These are phyloP conservation scores for Holacanthella duospinosa DNA, from an alignment of 2,888 invertebrate genomes.

Conservation along the genomic window DNA sequence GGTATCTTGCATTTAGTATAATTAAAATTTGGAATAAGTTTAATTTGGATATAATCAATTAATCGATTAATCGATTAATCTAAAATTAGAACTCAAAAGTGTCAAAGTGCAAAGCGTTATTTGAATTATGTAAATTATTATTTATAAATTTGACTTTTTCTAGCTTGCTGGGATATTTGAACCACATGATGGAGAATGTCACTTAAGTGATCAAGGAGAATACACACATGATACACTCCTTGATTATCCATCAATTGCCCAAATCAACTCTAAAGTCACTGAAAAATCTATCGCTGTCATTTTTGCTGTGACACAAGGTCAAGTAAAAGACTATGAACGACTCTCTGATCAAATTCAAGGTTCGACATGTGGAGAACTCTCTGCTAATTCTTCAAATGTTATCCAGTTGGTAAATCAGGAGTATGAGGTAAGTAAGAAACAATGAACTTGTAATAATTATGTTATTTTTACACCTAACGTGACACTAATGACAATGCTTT, in stretches of 20 bases:
- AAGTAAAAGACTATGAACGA: slow-evolving; percentile 70
- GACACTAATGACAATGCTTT: background rate
- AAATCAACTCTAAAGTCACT: slow-evolving; percentile 60
- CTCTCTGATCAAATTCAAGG: slow-evolving; percentile 82
- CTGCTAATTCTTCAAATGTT: slow-evolving; percentile 89
- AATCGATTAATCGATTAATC: too few relatives aligned
- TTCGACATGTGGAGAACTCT: slow-evolving; percentile 77
- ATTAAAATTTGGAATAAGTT: too few relatives aligned
- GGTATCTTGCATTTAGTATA: too few relatives aligned
- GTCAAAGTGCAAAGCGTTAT: too few relatives aligned
- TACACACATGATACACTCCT: slow-evolving; percentile 76
- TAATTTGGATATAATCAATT: too few relatives aligned
- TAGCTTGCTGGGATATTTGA: slow-evolving; percentile 81
- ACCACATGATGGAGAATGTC: slow-evolving; percentile 86
- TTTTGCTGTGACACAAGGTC: slow-evolving; percentile 86
- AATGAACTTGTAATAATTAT: background rate
- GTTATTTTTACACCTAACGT: background rate
- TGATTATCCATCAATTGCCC: slow-evolving; percentile 96
- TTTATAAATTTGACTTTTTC: slow-evolving; percentile 38
- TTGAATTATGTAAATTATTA: too few relatives aligned
- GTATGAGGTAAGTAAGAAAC: slow-evolving; percentile 54
- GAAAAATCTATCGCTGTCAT: slow-evolving; percentile 93
- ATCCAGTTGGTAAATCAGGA: slow-evolving; percentile 87
- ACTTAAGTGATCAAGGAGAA: slow-evolving; percentile 57
- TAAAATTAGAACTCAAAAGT: too few relatives aligned